phyloP scores from a whole-genome alignment of 2,113 vertebrate species.

The Anoplopoma fimbria region DNA sequence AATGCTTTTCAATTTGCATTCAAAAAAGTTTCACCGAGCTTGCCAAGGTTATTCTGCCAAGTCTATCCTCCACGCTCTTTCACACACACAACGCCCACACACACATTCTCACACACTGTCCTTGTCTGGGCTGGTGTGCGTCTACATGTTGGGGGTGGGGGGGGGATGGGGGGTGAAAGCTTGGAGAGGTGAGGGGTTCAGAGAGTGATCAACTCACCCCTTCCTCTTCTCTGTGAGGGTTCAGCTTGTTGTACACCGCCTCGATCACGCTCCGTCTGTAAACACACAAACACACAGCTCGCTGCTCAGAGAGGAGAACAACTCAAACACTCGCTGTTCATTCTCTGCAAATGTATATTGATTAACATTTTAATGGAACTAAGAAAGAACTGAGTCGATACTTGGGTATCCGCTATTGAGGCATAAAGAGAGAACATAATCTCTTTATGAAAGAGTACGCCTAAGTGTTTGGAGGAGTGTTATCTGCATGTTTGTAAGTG shows the following conservation, averaged over 20 bases:
- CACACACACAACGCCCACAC: conserved; percentile 19
- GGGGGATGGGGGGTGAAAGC: conserved; percentile 23
- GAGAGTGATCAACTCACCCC: conserved; percentile 89
- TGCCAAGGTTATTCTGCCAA: conserved; percentile 24
- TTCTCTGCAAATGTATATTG: conserved; percentile 61
- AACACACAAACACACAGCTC: conserved; percentile 49
- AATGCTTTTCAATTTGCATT: neutral
- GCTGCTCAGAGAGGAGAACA: conserved; percentile 13
- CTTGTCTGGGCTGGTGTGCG: conserved; percentile 53
- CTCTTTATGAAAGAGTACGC: neutral
- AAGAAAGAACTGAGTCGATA: conserved; percentile 36
- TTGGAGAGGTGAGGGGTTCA: conserved; percentile 33
- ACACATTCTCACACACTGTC: conserved; percentile 25
- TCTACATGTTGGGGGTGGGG: conserved; percentile 36
- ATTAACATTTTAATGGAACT: conserved; percentile 53
- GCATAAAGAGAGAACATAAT: conserved; percentile 17
- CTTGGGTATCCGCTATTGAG: conserved; percentile 15
- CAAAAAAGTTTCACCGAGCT: conserved; percentile 16
- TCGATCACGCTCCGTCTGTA: conserved; percentile 97
- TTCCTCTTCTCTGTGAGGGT: conserved; percentile 98
- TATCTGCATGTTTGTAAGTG: neutral
- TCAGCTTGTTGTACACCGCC: conserved; percentile 98
- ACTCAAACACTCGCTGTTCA: conserved; percentile 28
- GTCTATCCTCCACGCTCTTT: conserved; percentile 19
- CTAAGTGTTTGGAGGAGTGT: conserved; percentile 24